Percentiles rank a stretch among this genome's conserved stretches.
phyloP scores from a whole-genome alignment of 2,888 invertebrate genomes.

The Hofmannophila pseudospretella region DNA sequence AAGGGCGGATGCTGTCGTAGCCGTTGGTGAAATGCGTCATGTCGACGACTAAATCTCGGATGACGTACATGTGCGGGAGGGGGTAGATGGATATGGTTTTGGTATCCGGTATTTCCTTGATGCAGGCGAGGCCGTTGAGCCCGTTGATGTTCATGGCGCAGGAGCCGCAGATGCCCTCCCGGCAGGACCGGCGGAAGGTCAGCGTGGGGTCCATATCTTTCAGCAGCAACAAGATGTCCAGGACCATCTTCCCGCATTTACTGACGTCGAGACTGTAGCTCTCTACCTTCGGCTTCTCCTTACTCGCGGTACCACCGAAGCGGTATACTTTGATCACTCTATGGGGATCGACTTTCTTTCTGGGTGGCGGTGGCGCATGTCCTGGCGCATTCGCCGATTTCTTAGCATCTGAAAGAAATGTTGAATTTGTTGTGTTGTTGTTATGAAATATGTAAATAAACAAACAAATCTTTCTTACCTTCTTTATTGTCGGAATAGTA shows the following conservation, averaged over 20 bases:
- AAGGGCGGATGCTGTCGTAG: slow-evolving; percentile 84
- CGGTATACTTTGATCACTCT: slow-evolving; percentile 51
- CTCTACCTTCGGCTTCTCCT: slow-evolving; percentile 42
- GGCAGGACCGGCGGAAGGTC: slow-evolving; percentile 82
- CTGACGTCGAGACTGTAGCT: slow-evolving; percentile 49
- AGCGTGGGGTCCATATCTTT: slow-evolving; percentile 78
- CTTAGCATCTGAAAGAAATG: too few relatives aligned
- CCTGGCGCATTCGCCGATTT: too few relatives aligned
- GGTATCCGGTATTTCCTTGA: slow-evolving; percentile 51
- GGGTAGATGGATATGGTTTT: slow-evolving; percentile 83
- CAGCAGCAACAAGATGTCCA: slow-evolving; percentile 86
- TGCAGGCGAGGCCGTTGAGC: slow-evolving; percentile 84
- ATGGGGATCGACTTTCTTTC: slow-evolving; percentile 25
- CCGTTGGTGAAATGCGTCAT: slow-evolving; percentile 85
- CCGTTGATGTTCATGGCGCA: slow-evolving; percentile 87
- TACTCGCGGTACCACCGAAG: slow-evolving; percentile 39
- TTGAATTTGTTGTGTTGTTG: too few relatives aligned
- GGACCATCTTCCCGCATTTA: slow-evolving; percentile 55
- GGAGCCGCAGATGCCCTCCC: slow-evolving; percentile 89
- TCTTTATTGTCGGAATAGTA: too few relatives aligned
- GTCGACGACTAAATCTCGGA: slow-evolving; percentile 84
- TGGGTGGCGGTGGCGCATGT: slow-evolving; percentile 4
- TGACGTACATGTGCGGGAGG: slow-evolving; percentile 89
- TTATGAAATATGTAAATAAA: too few relatives aligned
- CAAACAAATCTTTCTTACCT: too few relatives aligned